These are phyloP conservation scores for Drosophila borborema DNA, from an alignment of 2,888 invertebrate genomes.

Conservation along the genomic window DNA sequence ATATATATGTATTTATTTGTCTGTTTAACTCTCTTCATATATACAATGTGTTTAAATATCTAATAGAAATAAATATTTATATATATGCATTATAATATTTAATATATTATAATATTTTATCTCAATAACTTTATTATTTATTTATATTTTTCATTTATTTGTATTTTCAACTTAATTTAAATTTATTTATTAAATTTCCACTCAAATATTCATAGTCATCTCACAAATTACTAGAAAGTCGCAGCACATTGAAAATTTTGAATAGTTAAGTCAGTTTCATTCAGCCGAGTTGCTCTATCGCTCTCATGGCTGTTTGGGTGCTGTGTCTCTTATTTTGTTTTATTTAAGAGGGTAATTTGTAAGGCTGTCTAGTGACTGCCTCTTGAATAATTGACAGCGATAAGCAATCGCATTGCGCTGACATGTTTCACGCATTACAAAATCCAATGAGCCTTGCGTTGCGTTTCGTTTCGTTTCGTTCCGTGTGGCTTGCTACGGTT, in stretches of 20 bases:
- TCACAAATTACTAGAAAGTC: slow-evolving; percentile 20
- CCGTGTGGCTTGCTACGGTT: slow-evolving; percentile 12
- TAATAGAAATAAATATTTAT: too few species aligned
- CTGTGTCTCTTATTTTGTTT: slow-evolving; percentile 65
- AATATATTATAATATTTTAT: too few species aligned
- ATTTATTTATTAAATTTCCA: too few species aligned
- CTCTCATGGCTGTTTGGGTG: background rate
- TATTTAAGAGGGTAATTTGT: slow-evolving; percentile 80
- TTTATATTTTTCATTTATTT: background rate
- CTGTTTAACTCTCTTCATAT: too few species aligned
- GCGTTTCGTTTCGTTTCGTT: slow-evolving; percentile 21
- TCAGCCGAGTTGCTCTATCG: background rate
- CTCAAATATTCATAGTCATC: background rate
- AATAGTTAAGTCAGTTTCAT: background rate
- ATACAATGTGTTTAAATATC: too few species aligned
- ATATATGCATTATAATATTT: too few species aligned
- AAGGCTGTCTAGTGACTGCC: slow-evolving; percentile 57
- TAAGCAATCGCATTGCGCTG: slow-evolving; percentile 82
- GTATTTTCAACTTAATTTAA: background rate
- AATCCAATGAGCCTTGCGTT: slow-evolving; percentile 59
- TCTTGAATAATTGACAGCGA: slow-evolving; percentile 79
- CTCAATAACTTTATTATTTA: too few species aligned
- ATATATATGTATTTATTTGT: too few species aligned
- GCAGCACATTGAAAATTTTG: slow-evolving; percentile 21
- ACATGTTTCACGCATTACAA: slow-evolving; percentile 83